Evolutionary conservation across 2,797 vertebrate species (phyloP), one percentile per base, ranked within the genome.

Genomic region (Anguilla pacifica): DNA sequence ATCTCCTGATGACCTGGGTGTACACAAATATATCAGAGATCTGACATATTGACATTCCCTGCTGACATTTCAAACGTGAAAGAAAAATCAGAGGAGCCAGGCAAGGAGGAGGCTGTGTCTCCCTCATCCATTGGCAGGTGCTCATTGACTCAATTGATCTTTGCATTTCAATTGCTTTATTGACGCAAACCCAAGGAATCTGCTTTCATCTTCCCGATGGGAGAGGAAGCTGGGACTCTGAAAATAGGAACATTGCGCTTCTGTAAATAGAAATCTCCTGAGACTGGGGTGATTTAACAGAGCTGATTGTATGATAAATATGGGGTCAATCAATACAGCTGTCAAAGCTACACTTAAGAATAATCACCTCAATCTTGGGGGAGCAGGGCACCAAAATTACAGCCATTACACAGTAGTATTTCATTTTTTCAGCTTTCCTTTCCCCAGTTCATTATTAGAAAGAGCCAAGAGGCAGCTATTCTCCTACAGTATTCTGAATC

Each of bases 261-360:
- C 64, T 13, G 61, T 31, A 88, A 87, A 87, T 79, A 84, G 49
- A 83, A 87, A 86, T 2, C 72, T 15, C n/a, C 85, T 89, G 89
- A 9, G 4, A 82, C 77, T 67, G 55, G 19, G 35, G n/a, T 9
- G 9, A 83, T 89, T 57, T 88, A 87, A 72, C 85, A 82, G 53
- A 90, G 86, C 88, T 88, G 89, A 92, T 82, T 85, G 83, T 89
- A 92, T 89, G 91, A 93, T 92, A 90, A 91, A 91, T 92, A 92
- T 92, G 85, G 59, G 85, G 77, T 87, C 72, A 91, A 94, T 95
- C 93, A 87, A 94, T 94, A 89, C 64, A 86, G 55, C 86, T 89
- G 91, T 94, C 93, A 91, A 90, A 89, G 91, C 88, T 90, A 89
- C 91, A 91, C 92, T 91, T 91, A 88, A 81, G 89, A 92, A 89